Percentiles rank a stretch among this genome's conserved stretches.
Conservation (phyloP, 2,113 vertebrate genomes). For the Phalacrocorax pelagicus region DNA sequence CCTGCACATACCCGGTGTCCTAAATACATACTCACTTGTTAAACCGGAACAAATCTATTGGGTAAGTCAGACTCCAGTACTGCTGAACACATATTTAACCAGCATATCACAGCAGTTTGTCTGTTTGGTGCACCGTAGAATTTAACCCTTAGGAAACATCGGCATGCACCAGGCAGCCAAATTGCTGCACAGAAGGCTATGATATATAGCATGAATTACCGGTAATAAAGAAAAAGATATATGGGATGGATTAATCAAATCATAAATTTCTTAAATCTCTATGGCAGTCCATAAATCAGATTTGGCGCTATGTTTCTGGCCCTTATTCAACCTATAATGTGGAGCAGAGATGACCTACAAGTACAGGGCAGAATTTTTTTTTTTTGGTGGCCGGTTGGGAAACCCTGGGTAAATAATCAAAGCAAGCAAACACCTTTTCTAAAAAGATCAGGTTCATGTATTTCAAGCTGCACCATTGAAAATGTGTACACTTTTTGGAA, state of each 20-base stretch:
- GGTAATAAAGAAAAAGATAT: constrained; percentile 54
- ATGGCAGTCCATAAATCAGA: constrained; percentile 46
- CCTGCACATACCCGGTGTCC: not conserved
- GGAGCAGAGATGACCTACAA: not conserved
- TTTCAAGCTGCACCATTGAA: not conserved
- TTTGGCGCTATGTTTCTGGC: not conserved
- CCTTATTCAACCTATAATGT: not conserved
- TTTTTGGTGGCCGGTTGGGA: not conserved
- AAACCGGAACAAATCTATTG: constrained; percentile 33
- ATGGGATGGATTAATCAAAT: constrained; percentile 66
- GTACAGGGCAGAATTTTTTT: not conserved
- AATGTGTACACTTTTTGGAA: rapidly evolving
- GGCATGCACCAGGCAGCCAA: not conserved
- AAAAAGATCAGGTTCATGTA: not conserved
- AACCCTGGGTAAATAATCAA: not conserved
- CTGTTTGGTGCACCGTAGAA: not conserved
- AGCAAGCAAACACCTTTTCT: not conserved
- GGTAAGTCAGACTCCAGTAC: not conserved
- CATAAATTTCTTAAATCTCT: constrained; percentile 56
- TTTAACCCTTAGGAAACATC: constrained; percentile 48
- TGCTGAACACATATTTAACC: constrained; percentile 22
- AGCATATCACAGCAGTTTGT: constrained; percentile 1
- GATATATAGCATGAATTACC: constrained; percentile 40
- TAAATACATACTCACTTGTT: constrained; percentile 4
- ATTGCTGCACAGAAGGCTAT: not conserved